Evolutionary conservation across 2,888 invertebrate species (phyloP).

Genomic region (Selenia dentaria): DNA sequence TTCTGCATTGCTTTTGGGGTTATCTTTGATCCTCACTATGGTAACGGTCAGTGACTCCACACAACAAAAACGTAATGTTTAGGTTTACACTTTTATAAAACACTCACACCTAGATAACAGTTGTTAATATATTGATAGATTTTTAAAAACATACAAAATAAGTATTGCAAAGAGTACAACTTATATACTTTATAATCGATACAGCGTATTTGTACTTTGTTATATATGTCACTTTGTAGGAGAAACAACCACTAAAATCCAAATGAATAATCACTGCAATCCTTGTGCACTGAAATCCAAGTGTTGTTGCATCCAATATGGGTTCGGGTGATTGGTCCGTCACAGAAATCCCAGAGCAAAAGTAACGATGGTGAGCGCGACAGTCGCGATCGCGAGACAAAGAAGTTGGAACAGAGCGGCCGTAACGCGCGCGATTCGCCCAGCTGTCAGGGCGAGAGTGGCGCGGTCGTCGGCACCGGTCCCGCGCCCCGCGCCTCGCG

Average conservation of each 20-base stretch:
- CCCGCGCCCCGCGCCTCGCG: conserved; percentile 42
- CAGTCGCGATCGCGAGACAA: conserved; percentile 60
- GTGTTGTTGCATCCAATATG: conserved; percentile 49
- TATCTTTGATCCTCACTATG: conserved; percentile 89
- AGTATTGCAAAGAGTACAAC: too few species aligned
- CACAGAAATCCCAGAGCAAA: conserved; percentile 57
- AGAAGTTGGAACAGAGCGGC: conserved; percentile 43
- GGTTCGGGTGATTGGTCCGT: conserved; percentile 40
- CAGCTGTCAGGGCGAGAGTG: conserved; percentile 71
- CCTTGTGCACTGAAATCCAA: conserved; percentile 80
- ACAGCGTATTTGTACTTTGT: conserved; percentile 8
- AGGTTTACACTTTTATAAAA: background rate
- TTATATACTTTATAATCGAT: background rate
- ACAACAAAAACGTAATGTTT: conserved; percentile 21
- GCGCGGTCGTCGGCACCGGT: conserved; percentile 45
- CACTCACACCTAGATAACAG: background rate
- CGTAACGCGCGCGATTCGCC: conserved; percentile 48
- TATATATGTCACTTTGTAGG: conserved; percentile 14
- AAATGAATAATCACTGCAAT: conserved; percentile 71
- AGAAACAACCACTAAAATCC: conserved; percentile 49
- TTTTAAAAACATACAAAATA: too few species aligned
- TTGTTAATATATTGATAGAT: too few species aligned
- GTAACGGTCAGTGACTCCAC: conserved; percentile 72
- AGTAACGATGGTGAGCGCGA: conserved; percentile 62
- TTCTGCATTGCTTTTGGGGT: conserved; percentile 85